Percentiles rank a stretch among this genome's conserved stretches.
phyloP scores from a whole-genome alignment of 2,113 vertebrate genomes.

The Axis porcinus region DNA sequence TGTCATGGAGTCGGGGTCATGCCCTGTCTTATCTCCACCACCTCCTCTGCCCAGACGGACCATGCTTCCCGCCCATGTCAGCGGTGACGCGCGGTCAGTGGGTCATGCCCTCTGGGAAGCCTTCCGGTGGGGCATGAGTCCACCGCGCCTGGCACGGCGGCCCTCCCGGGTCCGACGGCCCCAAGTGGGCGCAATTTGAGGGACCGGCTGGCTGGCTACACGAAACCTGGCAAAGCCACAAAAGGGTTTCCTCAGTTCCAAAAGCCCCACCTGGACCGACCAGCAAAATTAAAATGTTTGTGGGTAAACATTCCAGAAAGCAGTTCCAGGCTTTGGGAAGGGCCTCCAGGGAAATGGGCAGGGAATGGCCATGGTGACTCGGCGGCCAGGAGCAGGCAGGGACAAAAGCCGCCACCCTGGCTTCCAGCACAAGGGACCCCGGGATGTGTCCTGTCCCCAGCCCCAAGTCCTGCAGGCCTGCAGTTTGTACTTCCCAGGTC shows the following conservation, averaged over 20 bases:
- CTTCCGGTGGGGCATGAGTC: not conserved
- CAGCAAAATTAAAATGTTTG: not conserved
- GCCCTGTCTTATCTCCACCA: constrained; percentile 55
- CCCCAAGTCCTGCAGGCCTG: fast-evolving
- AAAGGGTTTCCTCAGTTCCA: not conserved
- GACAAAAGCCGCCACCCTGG: not conserved
- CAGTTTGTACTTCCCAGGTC: not conserved
- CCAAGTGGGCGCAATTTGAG: fast-evolving
- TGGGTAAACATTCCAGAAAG: constrained; percentile 26
- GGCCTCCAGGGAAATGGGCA: not conserved
- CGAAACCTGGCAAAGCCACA: not conserved
- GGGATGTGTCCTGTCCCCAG: not conserved
- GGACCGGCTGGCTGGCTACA: not conserved
- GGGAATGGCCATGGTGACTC: not conserved
- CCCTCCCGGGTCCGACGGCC: not conserved
- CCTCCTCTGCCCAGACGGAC: constrained; percentile 47
- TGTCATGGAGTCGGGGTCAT: constrained; percentile 18
- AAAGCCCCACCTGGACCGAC: not conserved
- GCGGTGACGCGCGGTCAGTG: constrained; percentile 53
- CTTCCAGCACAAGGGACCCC: not conserved
- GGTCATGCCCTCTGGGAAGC: constrained; percentile 32
- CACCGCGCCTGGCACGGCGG: not conserved
- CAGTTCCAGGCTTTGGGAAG: not conserved
- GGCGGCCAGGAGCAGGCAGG: not conserved
- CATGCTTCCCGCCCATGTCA: not conserved